Base-by-base conservation (phyloP, 2,888 invertebrate species). In the Dicycla oo region DNA sequence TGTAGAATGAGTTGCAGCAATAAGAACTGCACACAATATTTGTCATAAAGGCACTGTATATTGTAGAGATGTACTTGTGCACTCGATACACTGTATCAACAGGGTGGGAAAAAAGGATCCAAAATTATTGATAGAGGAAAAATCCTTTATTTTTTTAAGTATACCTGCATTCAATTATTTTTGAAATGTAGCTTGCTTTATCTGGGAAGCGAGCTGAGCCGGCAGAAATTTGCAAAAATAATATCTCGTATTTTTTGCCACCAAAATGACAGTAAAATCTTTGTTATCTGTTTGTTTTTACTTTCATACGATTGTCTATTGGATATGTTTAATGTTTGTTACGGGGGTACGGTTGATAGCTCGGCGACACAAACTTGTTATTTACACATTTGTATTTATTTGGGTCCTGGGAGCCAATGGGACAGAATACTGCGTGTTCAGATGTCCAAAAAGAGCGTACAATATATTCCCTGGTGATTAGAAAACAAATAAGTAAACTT, bases 1-100 rank as follows among this genome's bases (percentile, higher is more conserved):
- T 53, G 45, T 57, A n/a, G 38, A 45, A 58, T 15, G n/a, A 57
- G n/a, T 69, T 51, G 34, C 51, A 51, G 38, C 20, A 40, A 47
- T 53, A 11, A 58, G 38, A 13, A 69, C 30, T 54, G 23, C 15
- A 40, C 53, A 23, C 20, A 38, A 23, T 53, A 34, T 53, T 38
- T 56, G 45, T 58, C 45, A 30, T 45, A 8, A 20, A 3, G 30
- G 23, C 15, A 23, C 43, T 43, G 47, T 40, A 75, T 15, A 34
- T 34, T 34, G 34, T 34, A 34, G 34, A 40, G 18, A 34, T 49
- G 23, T 20, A 57, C 43, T 57, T 38, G 18, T 47, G 23, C n/a
- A 26, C 40, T 18, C 18, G 47, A 57, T 13, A 51, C 26, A 23
- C 45, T 73, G 49, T 38, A 45, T 26, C 30, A 6, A 23, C 20